Evolutionary conservation across 2,113 vertebrate species (phyloP).

Genomic region (Bos indicus): DNA sequence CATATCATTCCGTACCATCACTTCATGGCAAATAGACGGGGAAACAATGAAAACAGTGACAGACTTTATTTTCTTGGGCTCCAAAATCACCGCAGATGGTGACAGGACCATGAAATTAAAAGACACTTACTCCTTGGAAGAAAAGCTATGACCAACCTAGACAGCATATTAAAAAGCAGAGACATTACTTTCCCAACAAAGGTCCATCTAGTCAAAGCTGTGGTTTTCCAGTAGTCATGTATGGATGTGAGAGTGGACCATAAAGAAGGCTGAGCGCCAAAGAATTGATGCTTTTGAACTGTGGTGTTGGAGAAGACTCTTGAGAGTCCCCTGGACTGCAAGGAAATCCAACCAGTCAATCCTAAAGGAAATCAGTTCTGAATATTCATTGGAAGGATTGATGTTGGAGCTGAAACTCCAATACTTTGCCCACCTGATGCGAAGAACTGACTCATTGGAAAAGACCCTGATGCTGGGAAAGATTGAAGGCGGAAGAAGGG

Average conservation of each 20-base stretch:
- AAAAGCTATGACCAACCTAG: background rate
- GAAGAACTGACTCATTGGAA: background rate
- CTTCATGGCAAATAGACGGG: background rate
- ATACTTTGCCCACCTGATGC: background rate
- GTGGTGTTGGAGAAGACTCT: background rate
- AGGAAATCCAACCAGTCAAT: background rate
- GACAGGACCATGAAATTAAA: background rate
- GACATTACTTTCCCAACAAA: background rate
- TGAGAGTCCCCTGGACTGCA: background rate
- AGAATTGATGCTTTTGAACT: background rate
- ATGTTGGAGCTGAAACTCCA: background rate
- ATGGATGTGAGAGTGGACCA: background rate
- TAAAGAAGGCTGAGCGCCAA: background rate
- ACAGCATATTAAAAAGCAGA: background rate
- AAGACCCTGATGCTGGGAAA: background rate
- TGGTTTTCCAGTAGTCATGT: background rate
- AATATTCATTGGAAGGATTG: background rate
- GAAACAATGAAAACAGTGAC: background rate
- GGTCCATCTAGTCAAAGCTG: background rate
- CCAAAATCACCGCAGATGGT: background rate
- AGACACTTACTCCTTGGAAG: background rate
- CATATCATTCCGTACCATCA: background rate
- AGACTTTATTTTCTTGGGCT: background rate
- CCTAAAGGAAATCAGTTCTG: background rate
- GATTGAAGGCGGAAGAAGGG: accelerated